These are phyloP conservation scores for Melipona quadrifasciata DNA, from an alignment of 1,140 invertebrate genomes.

Conservation along the genomic window DNA sequence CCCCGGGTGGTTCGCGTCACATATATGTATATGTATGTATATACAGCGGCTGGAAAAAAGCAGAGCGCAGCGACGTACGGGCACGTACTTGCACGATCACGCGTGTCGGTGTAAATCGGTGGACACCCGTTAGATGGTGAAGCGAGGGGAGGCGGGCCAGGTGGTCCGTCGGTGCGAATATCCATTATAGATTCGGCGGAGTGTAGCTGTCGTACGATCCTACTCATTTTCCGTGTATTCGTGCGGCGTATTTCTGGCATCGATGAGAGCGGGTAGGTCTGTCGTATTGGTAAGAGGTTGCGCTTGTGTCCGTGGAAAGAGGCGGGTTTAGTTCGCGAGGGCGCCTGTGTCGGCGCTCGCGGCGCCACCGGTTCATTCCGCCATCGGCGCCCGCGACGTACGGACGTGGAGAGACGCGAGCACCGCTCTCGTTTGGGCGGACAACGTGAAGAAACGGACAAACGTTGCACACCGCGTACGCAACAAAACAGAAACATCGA, in stretches of 20 bases:
- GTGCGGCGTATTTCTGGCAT: conserved; percentile 47
- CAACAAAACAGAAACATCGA: not conserved
- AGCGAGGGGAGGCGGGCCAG: conserved; percentile 66
- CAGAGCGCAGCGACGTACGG: not conserved
- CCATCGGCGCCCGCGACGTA: conserved; percentile 70
- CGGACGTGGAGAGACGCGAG: conserved; percentile 68
- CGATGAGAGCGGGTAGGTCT: not conserved
- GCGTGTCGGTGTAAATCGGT: conserved; percentile 27
- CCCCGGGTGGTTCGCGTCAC: not conserved
- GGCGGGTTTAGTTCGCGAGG: conserved; percentile 56
- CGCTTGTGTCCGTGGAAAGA: not conserved
- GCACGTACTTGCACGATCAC: not conserved
- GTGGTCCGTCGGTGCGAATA: conserved; percentile 76
- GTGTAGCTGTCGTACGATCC: conserved; percentile 67
- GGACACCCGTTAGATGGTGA: conserved; percentile 69
- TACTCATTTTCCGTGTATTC: conserved; percentile 58
- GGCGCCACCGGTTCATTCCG: conserved; percentile 76
- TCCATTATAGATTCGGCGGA: conserved; percentile 74
- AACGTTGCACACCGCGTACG: conserved; percentile 2
- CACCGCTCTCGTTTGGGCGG: conserved; percentile 53
- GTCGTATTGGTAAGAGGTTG: not conserved
- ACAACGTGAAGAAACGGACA: conserved; percentile 47
- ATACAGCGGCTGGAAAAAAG: not conserved
- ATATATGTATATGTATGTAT: not conserved
- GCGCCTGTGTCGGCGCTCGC: conserved; percentile 64